Percentiles rank a stretch among this genome's conserved stretches.
phyloP scores from a whole-genome alignment of 2,113 vertebrate genomes.

The Cepphus grylle region DNA sequence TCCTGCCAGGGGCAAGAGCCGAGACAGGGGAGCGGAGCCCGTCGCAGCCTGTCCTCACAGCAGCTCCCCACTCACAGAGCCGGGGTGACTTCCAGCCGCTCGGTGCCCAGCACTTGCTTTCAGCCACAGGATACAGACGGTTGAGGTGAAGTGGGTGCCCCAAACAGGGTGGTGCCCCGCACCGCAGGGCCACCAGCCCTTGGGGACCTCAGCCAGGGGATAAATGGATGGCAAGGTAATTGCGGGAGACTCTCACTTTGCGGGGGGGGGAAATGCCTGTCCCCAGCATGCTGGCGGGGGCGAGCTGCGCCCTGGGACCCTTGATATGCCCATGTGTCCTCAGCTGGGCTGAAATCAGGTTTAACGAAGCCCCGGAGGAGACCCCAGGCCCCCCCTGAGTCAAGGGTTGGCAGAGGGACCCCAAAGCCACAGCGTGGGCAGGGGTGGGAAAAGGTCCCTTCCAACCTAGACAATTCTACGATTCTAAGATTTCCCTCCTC shows the following conservation, averaged over 20 bases:
- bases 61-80: background rate
- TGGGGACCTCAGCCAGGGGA: background rate
- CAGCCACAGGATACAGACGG: background rate
- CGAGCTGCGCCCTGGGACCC: background rate
- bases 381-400: accelerated
- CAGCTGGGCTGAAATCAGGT: background rate
- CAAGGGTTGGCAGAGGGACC: background rate
- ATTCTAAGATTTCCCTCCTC: background rate
- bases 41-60: background rate
- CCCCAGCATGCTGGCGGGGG: accelerated
- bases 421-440: accelerated
- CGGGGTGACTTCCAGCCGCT: background rate
- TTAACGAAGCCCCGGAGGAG: background rate
- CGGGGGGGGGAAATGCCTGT: background rate
- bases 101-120: background rate
- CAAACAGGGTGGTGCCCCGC: background rate
- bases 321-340: background rate
- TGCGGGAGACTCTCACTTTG: accelerated
- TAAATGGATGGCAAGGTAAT: background rate
- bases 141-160: background rate
- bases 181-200: background rate
- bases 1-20: background rate
- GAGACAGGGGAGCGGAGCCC: background rate
- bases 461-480: no score
- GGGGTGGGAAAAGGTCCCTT: background rate